Conservation (phyloP, 37 sponge, comb jelly and placozoan species). For the Geodia barretti region DNA sequence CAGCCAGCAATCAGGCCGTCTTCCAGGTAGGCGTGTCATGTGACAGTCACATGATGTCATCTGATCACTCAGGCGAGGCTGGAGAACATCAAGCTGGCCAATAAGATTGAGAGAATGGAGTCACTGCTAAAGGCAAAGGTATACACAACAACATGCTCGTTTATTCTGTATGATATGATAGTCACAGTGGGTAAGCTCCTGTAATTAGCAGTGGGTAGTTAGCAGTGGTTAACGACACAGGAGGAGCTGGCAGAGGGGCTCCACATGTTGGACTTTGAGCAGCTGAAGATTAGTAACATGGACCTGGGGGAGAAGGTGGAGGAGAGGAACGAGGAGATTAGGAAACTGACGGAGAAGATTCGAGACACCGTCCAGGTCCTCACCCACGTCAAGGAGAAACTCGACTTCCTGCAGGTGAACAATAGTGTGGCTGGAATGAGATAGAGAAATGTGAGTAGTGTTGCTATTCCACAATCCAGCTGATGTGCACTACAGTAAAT, state of each 20-base stretch:
- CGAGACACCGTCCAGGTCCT: slow-evolving; percentile 95
- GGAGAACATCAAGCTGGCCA: slow-evolving; percentile 90
- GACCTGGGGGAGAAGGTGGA: slow-evolving; percentile 98
- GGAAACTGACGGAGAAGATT: slow-evolving; percentile 90
- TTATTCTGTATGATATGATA: background rate
- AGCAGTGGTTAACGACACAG: background rate
- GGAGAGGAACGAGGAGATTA: slow-evolving; percentile 96
- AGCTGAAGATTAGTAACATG: slow-evolving; percentile 96
- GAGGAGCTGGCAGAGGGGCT: slow-evolving; percentile 97
- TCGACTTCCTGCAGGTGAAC: slow-evolving; percentile 94
- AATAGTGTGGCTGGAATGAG: background rate
- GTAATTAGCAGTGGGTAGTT: background rate
- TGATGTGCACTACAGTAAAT: too few species aligned
- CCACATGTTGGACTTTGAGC: slow-evolving; percentile 99
- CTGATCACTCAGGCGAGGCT: slow-evolving; percentile 52
- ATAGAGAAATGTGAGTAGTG: background rate
- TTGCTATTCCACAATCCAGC: too few species aligned
- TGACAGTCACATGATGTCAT: background rate
- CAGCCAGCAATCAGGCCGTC: background rate
- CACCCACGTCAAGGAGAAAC: slow-evolving; percentile 97
- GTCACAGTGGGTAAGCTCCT: background rate
- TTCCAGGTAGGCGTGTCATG: background rate
- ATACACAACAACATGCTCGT: background rate
- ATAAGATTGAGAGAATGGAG: slow-evolving; percentile 84
- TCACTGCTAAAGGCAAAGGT: slow-evolving; percentile 85